Base-by-base conservation (phyloP, 2,888 invertebrate species). In the Aporophyla lueneburgensis region DNA sequence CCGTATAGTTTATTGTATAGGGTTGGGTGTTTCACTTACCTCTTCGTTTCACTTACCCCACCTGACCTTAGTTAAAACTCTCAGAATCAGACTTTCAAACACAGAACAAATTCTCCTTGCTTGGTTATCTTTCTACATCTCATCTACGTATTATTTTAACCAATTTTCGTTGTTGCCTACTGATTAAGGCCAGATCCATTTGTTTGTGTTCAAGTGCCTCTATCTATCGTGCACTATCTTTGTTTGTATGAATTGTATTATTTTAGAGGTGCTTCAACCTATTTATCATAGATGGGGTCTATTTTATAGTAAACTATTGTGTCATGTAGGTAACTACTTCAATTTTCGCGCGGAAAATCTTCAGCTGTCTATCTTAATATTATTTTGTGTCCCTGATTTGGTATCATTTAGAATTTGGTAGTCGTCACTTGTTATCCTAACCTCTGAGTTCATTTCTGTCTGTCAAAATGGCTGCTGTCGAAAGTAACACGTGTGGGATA, bases 391-490 rank as follows among this genome's bases (percentile, higher is more conserved):
- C 24, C n/a, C 27, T 14, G 33, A 24, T 54, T 61, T 53, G 56
- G 10, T 65, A 82, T 81, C 21, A 76, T 51, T 51, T 54, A 61
- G 49, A 54, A 76, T 66, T 33, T 66, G n/a, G 40, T 61, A 58
- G 63, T 56, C 66, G 73, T 65, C 61, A 51, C 27, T 76, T 74
- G 84, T 16, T 72, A 70, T 5, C 14, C 51, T 80, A 83, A 83
- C 84, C 80, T 80, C 81, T 51, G 74, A 63, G 81, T 74, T 70
- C 58, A 73, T 58, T 58, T 49, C 66, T 62, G 74, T 66, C 56
- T 62, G 53, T 77, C 77, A 87, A 86, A 61, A 86, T 86, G 86
- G 83, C 83, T 71, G 78, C 74, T 81, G 71, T 76, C 74, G 80
- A 78, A 62, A 76, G 49, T 71, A 74, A 69, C 78, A 84, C 82